Evolutionary conservation across 2,797 vertebrate species (phyloP).

Genomic region (Rhadinocentrus ornatus): DNA sequence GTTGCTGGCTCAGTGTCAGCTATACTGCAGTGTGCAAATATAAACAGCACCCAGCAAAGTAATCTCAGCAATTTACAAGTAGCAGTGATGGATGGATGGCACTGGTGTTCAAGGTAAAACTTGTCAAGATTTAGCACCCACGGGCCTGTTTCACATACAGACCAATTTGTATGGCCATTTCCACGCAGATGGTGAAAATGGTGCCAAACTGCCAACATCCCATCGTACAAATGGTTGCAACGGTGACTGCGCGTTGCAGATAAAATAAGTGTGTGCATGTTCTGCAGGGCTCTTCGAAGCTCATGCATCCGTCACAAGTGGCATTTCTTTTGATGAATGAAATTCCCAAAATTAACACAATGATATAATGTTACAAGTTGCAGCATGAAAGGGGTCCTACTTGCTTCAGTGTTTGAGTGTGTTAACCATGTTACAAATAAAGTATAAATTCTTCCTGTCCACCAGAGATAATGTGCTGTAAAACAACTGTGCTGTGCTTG

Average conservation of each 20-base stretch:
- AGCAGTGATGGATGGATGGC: conserved; percentile 11
- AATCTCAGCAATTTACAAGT: conserved; percentile 16
- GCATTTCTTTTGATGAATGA: conserved; percentile 3
- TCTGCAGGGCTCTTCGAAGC: neutral
- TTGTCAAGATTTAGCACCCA: conserved; percentile 7
- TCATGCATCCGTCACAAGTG: neutral
- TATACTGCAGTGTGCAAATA: neutral
- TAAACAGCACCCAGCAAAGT: conserved; percentile 13
- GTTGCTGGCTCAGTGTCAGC: neutral
- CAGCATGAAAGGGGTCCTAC: neutral
- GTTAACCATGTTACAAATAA: too few species aligned
- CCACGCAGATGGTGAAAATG: conserved; percentile 21
- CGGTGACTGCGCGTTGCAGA: neutral
- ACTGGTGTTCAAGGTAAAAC: conserved; percentile 9
- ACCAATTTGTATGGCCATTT: neutral
- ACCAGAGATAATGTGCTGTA: too few species aligned
- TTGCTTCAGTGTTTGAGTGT: too few species aligned
- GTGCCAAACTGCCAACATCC: conserved; percentile 3
- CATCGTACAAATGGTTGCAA: conserved; percentile 14
- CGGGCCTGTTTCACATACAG: conserved; percentile 6
- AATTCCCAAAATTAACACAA: conserved; percentile 2
- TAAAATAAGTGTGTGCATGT: neutral
- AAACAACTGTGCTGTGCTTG: too few species aligned
- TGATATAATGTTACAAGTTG: neutral
- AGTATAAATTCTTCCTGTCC: too few species aligned